phyloP scores from a whole-genome alignment of 2,113 vertebrate genomes.

The Microcebus murinus region DNA sequence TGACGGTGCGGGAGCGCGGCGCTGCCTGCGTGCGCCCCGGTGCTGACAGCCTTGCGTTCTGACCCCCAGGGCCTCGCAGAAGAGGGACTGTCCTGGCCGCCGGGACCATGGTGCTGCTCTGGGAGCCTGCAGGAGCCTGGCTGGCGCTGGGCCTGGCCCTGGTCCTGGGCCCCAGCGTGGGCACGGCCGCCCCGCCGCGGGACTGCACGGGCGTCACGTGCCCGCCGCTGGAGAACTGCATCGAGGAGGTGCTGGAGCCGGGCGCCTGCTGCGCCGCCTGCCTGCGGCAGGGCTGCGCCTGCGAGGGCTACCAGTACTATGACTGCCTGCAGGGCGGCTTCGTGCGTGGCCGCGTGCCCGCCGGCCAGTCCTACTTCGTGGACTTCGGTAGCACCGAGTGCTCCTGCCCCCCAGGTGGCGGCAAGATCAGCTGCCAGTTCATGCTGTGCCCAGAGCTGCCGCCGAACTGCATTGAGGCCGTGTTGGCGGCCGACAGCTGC shows the following conservation, averaged over 20 bases:
- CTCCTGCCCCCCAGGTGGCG: slow-evolving; percentile 92
- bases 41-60: slow-evolving; percentile 83
- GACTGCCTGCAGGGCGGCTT: slow-evolving; percentile 96
- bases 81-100: slow-evolving; percentile 69
- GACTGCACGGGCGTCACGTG: slow-evolving; percentile 92
- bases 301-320: slow-evolving; percentile 97
- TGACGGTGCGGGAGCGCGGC: background rate
- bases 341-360: slow-evolving; percentile 91
- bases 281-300: slow-evolving; percentile 91
- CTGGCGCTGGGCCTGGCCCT: slow-evolving; percentile 79
- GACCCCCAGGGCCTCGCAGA: slow-evolving; percentile 81
- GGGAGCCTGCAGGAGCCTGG: slow-evolving; percentile 56
- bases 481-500: slow-evolving; percentile 91
- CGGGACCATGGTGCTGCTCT: slow-evolving; percentile 80
- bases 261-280: slow-evolving; percentile 92
- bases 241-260: slow-evolving; percentile 90
- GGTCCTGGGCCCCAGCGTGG: slow-evolving; percentile 59
- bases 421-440: slow-evolving; percentile 96
- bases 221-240: slow-evolving; percentile 90
- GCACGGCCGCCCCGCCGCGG: slow-evolving; percentile 71
- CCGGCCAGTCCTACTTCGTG: slow-evolving; percentile 96
- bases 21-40: too few species aligned
- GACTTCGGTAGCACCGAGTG: slow-evolving; percentile 98
- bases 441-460: slow-evolving; percentile 96
- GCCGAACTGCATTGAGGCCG: slow-evolving; percentile 92